Evolutionary conservation across 2,888 invertebrate genomes (phyloP), one percentile per base, ranked within the genome.

Genomic region (Thymelicus acteon): DNA sequence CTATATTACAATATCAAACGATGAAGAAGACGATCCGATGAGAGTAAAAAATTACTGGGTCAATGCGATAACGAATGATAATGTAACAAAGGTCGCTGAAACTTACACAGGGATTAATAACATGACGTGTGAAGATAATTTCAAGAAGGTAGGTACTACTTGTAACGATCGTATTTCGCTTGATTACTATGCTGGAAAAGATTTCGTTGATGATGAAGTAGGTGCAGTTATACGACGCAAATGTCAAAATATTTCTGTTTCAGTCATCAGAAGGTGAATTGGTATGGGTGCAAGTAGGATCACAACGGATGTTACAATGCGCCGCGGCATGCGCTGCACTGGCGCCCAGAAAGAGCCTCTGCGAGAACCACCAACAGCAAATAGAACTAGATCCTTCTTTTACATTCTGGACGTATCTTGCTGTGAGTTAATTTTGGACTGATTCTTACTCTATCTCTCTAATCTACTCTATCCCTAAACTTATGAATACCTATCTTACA

Each of bases 361-460:
- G 96, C 81, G 91, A 93, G 4, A 96, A 96, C 81, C 82, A 82
- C 60, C 92, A 95, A 73, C 94, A 92, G 74, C 90, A 94, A 48
- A 90, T 95, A 24, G 96, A 96, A 80, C 88, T 95, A 73, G 95
- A 97, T 80, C 94, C 96, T 15, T 84, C 88, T 1, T 86, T 96
- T 69, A 97, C 97, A 0, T 97, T 97, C 84, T 97, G 97, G 96
- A 82, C 95, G 0, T 97, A 97, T 82, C 92, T 96, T 47, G 93
- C 91, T 60, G 95, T 96, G 75, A 93, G 95, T 86, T 74, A 63
- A 49, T n/a, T 8, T 49, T 15, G 0, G 3, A 31, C 3, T 31
- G 31, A 24, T 3, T 24, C 31, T 31, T 31, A 31, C 3, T 31
- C 2, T 31, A 31, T 31, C 31, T 31, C 5, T 31, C 3, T 31